These are phyloP conservation scores for Setophaga kirtlandii DNA, from an alignment of 2,113 vertebrate genomes.

Conservation along the genomic window DNA sequence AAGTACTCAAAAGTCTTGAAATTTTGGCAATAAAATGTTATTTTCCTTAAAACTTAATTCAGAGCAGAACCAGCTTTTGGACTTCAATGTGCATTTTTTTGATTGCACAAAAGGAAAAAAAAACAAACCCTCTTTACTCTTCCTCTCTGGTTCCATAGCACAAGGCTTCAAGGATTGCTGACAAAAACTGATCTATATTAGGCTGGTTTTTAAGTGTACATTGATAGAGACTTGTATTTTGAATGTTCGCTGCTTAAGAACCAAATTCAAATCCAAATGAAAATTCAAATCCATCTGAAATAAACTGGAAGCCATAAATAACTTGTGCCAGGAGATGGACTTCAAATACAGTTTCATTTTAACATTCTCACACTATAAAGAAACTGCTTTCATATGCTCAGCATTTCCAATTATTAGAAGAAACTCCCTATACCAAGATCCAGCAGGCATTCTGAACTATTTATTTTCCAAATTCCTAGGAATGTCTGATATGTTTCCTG, in stretches of 20 bases:
- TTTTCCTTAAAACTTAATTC: background rate
- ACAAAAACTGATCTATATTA: background rate
- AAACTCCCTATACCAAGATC: background rate
- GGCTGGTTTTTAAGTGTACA: background rate
- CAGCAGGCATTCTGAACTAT: background rate
- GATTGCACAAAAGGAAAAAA: background rate
- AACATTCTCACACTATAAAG: background rate
- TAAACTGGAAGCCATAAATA: background rate
- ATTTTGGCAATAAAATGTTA: background rate
- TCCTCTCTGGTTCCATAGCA: background rate
- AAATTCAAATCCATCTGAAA: background rate
- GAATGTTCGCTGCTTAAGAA: background rate
- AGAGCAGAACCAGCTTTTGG: background rate
- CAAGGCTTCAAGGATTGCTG: background rate
- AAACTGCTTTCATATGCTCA: background rate
- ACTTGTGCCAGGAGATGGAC: background rate
- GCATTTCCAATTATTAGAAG: background rate
- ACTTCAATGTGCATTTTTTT: background rate
- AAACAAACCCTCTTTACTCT: background rate
- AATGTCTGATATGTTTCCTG: background rate
- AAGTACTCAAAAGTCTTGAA: background rate
- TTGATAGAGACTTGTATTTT: background rate
- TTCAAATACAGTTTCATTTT: background rate
- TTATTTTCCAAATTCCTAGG: background rate
- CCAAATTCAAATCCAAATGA: background rate